A percentile compares a stretch with the other conserved stretches of the same genome.
Conservation (phyloP, 2,888 invertebrate species). For the Suillia variegata region DNA sequence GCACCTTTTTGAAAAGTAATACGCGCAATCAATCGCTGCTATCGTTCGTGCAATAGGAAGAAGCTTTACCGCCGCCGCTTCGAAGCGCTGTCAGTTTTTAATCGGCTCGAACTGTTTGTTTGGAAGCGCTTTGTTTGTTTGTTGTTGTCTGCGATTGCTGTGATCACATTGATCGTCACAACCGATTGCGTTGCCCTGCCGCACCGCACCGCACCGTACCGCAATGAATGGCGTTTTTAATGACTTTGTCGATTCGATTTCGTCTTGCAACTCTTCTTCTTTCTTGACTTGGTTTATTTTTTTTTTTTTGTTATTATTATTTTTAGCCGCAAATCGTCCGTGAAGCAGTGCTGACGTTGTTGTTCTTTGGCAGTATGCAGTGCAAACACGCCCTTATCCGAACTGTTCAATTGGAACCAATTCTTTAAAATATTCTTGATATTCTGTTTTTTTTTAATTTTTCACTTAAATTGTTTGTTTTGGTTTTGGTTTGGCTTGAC, state of each 20-base stretch:
- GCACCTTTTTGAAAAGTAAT: constrained; percentile 10
- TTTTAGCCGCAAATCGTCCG: constrained; percentile 16
- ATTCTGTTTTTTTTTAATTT: too few species aligned
- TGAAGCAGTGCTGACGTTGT: constrained; percentile 18
- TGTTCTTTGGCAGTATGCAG: neutral
- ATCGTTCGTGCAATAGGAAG: too few species aligned
- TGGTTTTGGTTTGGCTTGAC: neutral
- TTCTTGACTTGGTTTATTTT: neutral
- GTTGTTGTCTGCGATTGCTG: neutral
- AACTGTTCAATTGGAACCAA: constrained; percentile 13
- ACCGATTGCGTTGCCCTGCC: constrained; percentile 10
- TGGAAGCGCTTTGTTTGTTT: too few species aligned
- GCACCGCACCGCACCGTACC: neutral
- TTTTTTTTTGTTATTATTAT: neutral
- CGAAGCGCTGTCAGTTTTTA: too few species aligned
- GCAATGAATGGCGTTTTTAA: constrained; percentile 13
- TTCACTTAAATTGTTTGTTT: neutral
- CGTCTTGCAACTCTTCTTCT: too few species aligned
- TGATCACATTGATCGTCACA: constrained; percentile 15
- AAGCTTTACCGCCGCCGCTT: too few species aligned
- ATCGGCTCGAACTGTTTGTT: neutral
- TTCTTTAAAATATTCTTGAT: too few species aligned
- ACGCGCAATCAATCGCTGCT: neutral
- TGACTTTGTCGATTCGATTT: constrained; percentile 21
- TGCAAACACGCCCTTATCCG: constrained; percentile 2